phyloP scores from a whole-genome alignment of 2,888 invertebrate genomes.

The Acanthococcus lagerstroemiae region DNA sequence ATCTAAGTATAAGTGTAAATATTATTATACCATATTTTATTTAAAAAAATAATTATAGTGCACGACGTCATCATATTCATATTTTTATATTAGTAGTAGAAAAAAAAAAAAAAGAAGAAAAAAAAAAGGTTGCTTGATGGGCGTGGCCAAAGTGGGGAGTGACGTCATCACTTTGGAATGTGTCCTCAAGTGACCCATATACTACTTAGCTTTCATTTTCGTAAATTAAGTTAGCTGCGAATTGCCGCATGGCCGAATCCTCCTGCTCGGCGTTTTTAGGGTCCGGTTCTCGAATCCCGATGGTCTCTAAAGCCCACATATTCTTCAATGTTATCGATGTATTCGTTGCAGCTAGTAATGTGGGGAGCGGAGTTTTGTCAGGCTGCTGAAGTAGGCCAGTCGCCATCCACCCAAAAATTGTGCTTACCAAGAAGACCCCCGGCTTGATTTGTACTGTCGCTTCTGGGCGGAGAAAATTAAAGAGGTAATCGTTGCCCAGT shows the following conservation, averaged over 20 bases:
- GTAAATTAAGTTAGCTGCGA: neutral
- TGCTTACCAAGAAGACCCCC: neutral
- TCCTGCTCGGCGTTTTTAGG: neutral
- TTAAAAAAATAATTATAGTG: too few species aligned
- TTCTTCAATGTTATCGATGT: neutral
- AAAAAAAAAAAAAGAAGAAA: too few species aligned
- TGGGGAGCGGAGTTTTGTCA: neutral
- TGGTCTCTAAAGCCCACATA: neutral
- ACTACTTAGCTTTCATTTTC: neutral
- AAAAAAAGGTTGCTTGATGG: too few species aligned
- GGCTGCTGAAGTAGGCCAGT: neutral
- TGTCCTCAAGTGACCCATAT: too few species aligned
- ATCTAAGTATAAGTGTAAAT: too few species aligned
- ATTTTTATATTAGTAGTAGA: too few species aligned
- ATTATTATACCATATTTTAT: too few species aligned
- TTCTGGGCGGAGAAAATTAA: neutral
- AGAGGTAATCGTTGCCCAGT: neutral
- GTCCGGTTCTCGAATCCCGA: neutral
- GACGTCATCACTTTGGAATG: too few species aligned
- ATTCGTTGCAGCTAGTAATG: neutral
- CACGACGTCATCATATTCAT: too few species aligned
- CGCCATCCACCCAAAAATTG: neutral
- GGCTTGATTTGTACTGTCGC: neutral
- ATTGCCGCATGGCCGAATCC: neutral
- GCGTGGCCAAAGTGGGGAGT: too few species aligned